Evolutionary conservation across 2,797 vertebrate species (phyloP).

Genomic region (Ispidina lecontei): DNA sequence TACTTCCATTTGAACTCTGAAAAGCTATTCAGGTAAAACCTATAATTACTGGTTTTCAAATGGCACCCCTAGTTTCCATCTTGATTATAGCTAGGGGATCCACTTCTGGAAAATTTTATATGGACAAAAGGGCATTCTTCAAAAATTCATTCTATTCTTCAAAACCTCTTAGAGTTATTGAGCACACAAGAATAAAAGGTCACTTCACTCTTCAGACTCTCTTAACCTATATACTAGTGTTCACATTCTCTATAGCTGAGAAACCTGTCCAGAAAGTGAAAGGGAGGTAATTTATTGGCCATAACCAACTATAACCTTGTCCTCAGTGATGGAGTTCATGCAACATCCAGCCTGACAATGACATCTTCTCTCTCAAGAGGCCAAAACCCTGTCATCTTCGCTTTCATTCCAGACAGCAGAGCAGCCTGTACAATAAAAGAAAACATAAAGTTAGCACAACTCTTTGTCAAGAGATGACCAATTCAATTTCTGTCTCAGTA

Average conservation of each 20-base stretch:
- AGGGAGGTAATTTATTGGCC: neutral
- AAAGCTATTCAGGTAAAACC: neutral
- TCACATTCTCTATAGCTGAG: neutral
- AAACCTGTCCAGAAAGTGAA: neutral
- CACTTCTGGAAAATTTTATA: neutral
- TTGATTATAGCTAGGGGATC: neutral
- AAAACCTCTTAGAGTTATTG: neutral
- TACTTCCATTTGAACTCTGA: neutral
- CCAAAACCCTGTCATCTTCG: neutral
- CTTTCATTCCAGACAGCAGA: neutral
- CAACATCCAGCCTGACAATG: neutral
- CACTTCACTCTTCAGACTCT: neutral
- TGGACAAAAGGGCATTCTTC: neutral
- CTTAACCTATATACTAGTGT: neutral
- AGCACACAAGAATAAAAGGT: neutral
- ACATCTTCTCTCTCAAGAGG: neutral
- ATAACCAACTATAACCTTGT: neutral
- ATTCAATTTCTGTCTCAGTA: neutral
- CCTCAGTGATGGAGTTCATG: neutral
- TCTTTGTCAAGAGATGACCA: neutral
- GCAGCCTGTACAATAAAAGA: neutral
- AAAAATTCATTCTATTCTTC: neutral
- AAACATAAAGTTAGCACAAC: neutral
- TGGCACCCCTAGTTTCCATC: neutral
- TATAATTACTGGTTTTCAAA: neutral